Evolutionary conservation across 1,140 invertebrate genomes (phyloP).

Genomic region (Microplitis mediator): DNA sequence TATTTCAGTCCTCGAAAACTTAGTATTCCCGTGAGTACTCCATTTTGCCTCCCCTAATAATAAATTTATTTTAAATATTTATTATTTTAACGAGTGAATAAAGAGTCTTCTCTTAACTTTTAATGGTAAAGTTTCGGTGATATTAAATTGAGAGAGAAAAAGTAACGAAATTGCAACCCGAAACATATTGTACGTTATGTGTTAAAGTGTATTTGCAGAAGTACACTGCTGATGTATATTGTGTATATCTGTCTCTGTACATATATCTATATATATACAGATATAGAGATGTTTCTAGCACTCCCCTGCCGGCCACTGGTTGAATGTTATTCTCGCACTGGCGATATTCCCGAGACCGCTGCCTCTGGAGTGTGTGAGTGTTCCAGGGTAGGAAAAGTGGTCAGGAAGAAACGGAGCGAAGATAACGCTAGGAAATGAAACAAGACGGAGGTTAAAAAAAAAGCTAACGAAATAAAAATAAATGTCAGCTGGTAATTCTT

Average conservation of each 20-base stretch:
- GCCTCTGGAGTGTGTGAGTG: too few species aligned
- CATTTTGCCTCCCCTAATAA: too few species aligned
- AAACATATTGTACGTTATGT: too few species aligned
- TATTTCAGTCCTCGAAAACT: too few species aligned
- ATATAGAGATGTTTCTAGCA: background rate
- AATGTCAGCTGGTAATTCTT: background rate
- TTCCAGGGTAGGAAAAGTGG: background rate
- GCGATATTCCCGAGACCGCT: constrained; percentile 2
- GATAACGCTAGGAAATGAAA: constrained; percentile 4
- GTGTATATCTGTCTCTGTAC: background rate
- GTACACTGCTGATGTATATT: background rate
- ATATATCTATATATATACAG: too few species aligned
- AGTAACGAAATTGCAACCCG: background rate
- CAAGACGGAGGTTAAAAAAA: background rate
- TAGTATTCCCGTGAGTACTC: too few species aligned
- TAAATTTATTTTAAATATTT: too few species aligned
- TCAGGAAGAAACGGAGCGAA: constrained; percentile 1
- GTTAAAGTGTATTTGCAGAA: too few species aligned
- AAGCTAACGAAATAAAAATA: background rate
- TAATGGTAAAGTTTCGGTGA: background rate
- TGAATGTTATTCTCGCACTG: constrained; percentile 23
- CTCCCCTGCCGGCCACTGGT: constrained; percentile 24
- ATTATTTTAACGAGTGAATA: too few species aligned
- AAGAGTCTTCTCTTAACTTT: too few species aligned
- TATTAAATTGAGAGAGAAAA: background rate